Evolutionary conservation across 2,113 vertebrate genomes (phyloP), one percentile per base, ranked within the genome.

Genomic region (Eulacestoma nigropectus): DNA sequence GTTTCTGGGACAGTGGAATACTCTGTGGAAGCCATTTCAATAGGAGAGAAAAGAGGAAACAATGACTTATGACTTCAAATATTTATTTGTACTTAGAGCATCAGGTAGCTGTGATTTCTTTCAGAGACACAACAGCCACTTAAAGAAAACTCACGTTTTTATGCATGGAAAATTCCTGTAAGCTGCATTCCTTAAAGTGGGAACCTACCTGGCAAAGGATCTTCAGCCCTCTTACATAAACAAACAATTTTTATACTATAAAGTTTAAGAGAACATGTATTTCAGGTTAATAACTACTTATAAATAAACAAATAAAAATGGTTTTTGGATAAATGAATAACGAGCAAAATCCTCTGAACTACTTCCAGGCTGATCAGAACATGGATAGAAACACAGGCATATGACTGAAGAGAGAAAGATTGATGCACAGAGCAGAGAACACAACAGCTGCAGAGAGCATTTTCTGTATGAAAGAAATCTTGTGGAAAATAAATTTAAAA

Each of bases 1-100:
- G 98, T 97, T 97, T 98, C 98, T 69, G 98, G 97, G 86, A 98
- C 62, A 44, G 96, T 83, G 19, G 97, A 93, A 90, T 90, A 96
- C 69, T 90, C 98, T 98, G 92, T 19, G 67, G 80, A 96, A 96
- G 33, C 8, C 42, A 95, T 95, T 97, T 46, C 72, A 50, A 57
- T 0, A 62, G 6, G 4, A 92, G 47, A 83, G 69, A 89, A 46
- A 90, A 44, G 3, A 84, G 13, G 19, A 81, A 39, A 91, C 44
- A 85, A 50, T 55, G 6, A 95, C 21, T 80, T 81, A 49, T 0
- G 3, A 53, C 44, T 78, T 83, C 26, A 73, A 62, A 59, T 49
- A 46, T 37, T 55, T 56, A 46, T 15, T 41, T 57, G 15, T 37
- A 84, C 26, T 17, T 32, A 50, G 11, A 78, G 42, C 19, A 41